phyloP scores from a whole-genome alignment of 2,797 vertebrate genomes.

The Scarus forsteni region DNA sequence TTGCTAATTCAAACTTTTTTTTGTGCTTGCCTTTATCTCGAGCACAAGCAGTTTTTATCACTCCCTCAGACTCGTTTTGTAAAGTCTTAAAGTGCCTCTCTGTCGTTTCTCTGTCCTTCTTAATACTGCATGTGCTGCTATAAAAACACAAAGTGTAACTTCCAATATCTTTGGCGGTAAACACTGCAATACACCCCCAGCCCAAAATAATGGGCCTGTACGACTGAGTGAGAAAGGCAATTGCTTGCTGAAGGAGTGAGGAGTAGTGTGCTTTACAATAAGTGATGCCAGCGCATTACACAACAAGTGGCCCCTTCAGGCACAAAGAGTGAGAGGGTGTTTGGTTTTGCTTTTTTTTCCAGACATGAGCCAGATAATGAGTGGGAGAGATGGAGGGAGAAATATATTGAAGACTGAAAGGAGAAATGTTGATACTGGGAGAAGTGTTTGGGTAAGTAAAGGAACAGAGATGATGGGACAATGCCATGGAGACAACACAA shows the following conservation, averaged over 20 bases:
- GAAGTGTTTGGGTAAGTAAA: slow-evolving; percentile 65
- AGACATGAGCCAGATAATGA: slow-evolving; percentile 64
- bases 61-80: slow-evolving; percentile 28
- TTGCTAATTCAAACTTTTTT: slow-evolving; percentile 52
- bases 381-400: slow-evolving; percentile 68
- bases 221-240: slow-evolving; percentile 27
- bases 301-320: slow-evolving; percentile 65
- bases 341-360: neutral
- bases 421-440: slow-evolving; percentile 51
- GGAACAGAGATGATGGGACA: slow-evolving; percentile 47
- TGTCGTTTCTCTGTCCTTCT: slow-evolving; percentile 34
- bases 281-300: slow-evolving; percentile 64
- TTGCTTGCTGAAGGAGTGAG: slow-evolving; percentile 33
- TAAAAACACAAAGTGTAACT: slow-evolving; percentile 48
- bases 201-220: slow-evolving; percentile 55
- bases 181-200: slow-evolving; percentile 48
- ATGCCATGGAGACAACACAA: slow-evolving; percentile 28
- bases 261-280: slow-evolving; percentile 59
- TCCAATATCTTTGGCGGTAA: slow-evolving; percentile 52
- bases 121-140: slow-evolving; percentile 46
- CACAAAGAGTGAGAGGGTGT: slow-evolving; percentile 23
- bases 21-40: slow-evolving; percentile 39
- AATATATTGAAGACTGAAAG: slow-evolving; percentile 54
- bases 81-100: slow-evolving; percentile 31
- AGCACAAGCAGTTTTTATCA: slow-evolving; percentile 39